Evolutionary conservation across 37 sponge, comb jelly and placozoan species (phyloP).

Genomic region (Halichondria panicea): DNA sequence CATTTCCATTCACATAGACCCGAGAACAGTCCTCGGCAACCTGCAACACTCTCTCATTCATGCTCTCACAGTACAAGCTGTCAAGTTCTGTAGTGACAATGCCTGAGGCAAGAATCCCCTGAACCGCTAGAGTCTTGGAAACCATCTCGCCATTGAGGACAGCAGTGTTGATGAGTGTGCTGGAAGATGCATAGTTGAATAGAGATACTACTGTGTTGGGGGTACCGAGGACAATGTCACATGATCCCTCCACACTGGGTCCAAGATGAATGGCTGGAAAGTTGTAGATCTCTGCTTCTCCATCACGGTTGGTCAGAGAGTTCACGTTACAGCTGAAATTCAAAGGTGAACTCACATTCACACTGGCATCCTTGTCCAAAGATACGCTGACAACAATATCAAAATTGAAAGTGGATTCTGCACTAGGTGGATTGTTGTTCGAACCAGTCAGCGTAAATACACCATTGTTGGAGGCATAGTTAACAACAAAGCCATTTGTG

Average conservation of each 20-base stretch:
- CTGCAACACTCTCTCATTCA: slow-evolving; percentile 28
- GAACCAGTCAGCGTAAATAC: slow-evolving; percentile 23
- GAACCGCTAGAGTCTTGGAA: neutral
- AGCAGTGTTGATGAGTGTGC: slow-evolving; percentile 60
- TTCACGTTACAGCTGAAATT: slow-evolving; percentile 40
- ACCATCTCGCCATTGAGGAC: slow-evolving; percentile 32
- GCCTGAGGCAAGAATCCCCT: slow-evolving; percentile 45
- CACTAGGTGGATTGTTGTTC: neutral
- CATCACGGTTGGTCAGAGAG: slow-evolving; percentile 21
- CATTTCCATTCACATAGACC: slow-evolving; percentile 47
- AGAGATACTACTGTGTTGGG: neutral
- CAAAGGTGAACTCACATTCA: neutral
- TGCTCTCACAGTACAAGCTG: slow-evolving; percentile 26
- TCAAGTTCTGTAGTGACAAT: slow-evolving; percentile 1
- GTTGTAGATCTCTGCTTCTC: too few relatives aligned
- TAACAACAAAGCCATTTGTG: slow-evolving; percentile 2
- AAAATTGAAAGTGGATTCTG: neutral
- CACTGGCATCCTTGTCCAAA: neutral
- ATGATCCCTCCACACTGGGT: neutral
- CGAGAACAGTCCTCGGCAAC: slow-evolving; percentile 39
- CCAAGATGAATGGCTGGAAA: slow-evolving; percentile 37
- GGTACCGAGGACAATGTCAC: slow-evolving; percentile 36
- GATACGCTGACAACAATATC: neutral
- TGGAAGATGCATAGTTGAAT: slow-evolving; percentile 25
- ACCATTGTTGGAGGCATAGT: neutral